These are phyloP conservation scores for Anorthoa munda DNA, from an alignment of 2,888 invertebrate genomes.

Conservation along the genomic window DNA sequence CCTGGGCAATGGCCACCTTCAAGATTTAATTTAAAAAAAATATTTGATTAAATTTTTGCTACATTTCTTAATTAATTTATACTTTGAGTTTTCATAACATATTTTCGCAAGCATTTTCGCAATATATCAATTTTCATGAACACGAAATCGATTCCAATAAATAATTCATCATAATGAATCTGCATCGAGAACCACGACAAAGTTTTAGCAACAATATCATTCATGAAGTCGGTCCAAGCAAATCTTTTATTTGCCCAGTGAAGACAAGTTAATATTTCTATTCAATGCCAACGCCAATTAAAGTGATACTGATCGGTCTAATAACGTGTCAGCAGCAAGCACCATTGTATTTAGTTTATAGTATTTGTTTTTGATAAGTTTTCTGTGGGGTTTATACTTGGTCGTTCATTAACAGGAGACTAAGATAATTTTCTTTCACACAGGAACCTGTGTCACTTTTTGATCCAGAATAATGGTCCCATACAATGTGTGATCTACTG, in stretches of 20 bases:
- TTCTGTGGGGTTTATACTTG: background rate
- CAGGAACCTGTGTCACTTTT: no score
- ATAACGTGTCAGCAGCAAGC: constrained; percentile 40
- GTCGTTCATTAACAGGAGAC: background rate
- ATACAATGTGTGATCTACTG: no score
- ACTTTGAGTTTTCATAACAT: background rate
- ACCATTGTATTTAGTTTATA: background rate
- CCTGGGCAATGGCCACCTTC: no score
- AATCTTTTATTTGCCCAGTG: constrained; percentile 9
- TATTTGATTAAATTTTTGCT: no score
- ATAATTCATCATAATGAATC: constrained; percentile 18
- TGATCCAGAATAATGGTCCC: no score
- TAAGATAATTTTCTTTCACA: no score
- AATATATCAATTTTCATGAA: background rate
- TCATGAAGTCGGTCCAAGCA: constrained; percentile 29
- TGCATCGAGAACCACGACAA: background rate
- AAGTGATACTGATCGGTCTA: constrained; percentile 41
- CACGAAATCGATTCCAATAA: constrained; percentile 10
- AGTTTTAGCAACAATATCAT: constrained; percentile 54
- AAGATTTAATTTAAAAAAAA: no score
- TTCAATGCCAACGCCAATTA: constrained; percentile 40
- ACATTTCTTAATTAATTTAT: no score
- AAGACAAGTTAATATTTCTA: constrained; percentile 40
- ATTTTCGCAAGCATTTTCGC: background rate
- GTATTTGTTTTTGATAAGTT: background rate